These are phyloP conservation scores for Chrysocyon brachyurus DNA, from an alignment of 2,797 vertebrate genomes.

Conservation along the genomic window DNA sequence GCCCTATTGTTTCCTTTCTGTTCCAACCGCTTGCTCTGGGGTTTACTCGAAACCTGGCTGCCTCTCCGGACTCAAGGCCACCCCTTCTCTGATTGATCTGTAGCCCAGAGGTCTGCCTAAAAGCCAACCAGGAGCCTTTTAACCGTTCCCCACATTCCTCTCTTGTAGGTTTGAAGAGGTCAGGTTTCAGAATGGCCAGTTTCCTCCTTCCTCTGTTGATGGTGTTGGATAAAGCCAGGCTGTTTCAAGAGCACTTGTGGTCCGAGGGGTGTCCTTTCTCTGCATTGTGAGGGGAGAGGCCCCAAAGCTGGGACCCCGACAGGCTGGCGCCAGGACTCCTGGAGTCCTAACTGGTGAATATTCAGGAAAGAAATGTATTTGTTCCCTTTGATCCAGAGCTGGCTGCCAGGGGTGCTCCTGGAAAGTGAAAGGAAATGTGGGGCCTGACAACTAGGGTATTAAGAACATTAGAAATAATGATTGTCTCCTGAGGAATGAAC, in stretches of 20 bases:
- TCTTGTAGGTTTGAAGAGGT: constrained; percentile 3
- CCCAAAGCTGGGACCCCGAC: not conserved
- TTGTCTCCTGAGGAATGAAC: not conserved
- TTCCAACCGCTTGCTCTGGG: too few relatives aligned
- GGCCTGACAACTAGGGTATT: not conserved
- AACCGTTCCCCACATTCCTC: not conserved
- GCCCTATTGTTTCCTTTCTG: not conserved
- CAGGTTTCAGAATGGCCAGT: not conserved
- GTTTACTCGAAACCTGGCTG: not conserved
- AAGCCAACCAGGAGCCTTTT: not conserved
- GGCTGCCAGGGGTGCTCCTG: not conserved
- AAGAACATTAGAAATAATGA: not conserved
- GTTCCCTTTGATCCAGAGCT: constrained; percentile 46
- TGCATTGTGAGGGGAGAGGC: not conserved
- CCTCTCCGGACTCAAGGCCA: not conserved
- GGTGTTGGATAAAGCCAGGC: not conserved
- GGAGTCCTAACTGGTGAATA: not conserved
- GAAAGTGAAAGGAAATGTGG: not conserved
- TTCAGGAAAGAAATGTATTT: constrained; percentile 52
- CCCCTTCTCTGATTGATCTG: constrained; percentile 32
- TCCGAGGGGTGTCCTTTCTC: not conserved
- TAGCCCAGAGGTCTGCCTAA: not conserved
- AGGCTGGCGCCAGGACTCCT: not conserved
- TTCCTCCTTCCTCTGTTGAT: not conserved
- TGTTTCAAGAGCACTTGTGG: not conserved